phyloP scores from a whole-genome alignment of 2,888 invertebrate genomes.

The Malachius bipustulatus region DNA sequence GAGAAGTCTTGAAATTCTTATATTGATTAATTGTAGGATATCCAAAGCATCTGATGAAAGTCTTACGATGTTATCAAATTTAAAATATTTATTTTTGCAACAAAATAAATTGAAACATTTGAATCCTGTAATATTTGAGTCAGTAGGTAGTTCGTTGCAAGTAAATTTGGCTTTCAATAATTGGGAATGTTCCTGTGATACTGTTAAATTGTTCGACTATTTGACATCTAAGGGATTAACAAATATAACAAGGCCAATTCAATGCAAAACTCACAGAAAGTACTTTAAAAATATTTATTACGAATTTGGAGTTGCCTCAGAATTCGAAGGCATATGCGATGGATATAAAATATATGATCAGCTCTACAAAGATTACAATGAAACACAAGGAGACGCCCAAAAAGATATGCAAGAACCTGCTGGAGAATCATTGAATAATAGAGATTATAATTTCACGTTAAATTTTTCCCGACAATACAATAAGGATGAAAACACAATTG shows the following conservation, averaged over 20 bases:
- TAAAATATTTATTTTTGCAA: constrained; percentile 27
- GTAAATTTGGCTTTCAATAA: constrained; percentile 27
- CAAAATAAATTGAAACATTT: constrained; percentile 30
- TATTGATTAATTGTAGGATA: constrained; percentile 29
- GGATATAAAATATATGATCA: not conserved
- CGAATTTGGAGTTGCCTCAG: constrained; percentile 12
- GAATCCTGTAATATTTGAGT: constrained; percentile 23
- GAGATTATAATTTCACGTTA: too few relatives aligned
- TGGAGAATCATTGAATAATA: too few relatives aligned
- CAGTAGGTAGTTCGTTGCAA: constrained; percentile 19
- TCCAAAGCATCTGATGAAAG: constrained; percentile 22
- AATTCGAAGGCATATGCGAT: constrained; percentile 10
- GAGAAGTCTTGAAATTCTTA: constrained; percentile 27
- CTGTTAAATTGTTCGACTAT: constrained; percentile 25
- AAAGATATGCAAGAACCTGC: too few relatives aligned
- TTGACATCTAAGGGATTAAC: constrained; percentile 22
- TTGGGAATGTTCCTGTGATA: constrained; percentile 29
- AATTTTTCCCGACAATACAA: too few relatives aligned
- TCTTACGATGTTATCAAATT: constrained; percentile 27
- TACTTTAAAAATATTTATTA: constrained; percentile 22
- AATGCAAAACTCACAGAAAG: constrained; percentile 20
- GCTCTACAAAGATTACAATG: too few relatives aligned
- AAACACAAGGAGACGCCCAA: too few relatives aligned
- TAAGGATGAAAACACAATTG: too few relatives aligned
- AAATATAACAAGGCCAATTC: constrained; percentile 21